Conservation (phyloP, 1,140 invertebrate species). For the Caerostris darwini region DNA sequence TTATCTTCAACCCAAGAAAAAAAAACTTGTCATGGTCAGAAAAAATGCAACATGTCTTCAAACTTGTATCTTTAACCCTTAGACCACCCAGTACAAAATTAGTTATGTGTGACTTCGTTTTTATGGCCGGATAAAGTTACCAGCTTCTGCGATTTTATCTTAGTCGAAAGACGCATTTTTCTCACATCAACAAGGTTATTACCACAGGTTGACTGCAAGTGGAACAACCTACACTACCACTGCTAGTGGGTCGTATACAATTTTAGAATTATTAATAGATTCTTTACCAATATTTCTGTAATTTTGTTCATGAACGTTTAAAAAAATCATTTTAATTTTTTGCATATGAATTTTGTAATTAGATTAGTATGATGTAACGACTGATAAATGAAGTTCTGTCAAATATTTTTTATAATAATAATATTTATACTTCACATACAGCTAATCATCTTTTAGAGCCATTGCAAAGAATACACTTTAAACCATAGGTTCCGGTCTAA, state of each 20-base stretch:
- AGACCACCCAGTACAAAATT: conserved; percentile 10
- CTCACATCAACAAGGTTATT: neutral
- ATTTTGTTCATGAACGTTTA: neutral
- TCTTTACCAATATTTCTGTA: neutral
- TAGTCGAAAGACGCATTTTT: neutral
- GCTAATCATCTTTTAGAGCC: no score
- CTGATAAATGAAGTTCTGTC: no score
- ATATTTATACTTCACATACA: no score
- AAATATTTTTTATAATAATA: no score
- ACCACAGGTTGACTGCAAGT: neutral
- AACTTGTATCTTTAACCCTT: conserved; percentile 23
- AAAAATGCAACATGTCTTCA: neutral
- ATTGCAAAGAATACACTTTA: no score
- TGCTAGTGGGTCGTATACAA: neutral
- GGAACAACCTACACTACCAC: neutral
- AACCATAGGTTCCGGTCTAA: no score
- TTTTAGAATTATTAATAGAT: neutral
- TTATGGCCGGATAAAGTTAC: conserved; percentile 19
- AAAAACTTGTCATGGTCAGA: neutral
- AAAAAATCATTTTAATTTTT: neutral
- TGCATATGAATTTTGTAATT: neutral
- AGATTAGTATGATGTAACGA: no score
- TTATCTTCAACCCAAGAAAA: neutral
- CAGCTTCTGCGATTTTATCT: neutral
- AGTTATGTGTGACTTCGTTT: neutral